A percentile compares a stretch with the other conserved stretches of the same genome.
Evolutionary conservation across 2,797 vertebrate genomes (phyloP).

Genomic region (Esox masquinongy): DNA sequence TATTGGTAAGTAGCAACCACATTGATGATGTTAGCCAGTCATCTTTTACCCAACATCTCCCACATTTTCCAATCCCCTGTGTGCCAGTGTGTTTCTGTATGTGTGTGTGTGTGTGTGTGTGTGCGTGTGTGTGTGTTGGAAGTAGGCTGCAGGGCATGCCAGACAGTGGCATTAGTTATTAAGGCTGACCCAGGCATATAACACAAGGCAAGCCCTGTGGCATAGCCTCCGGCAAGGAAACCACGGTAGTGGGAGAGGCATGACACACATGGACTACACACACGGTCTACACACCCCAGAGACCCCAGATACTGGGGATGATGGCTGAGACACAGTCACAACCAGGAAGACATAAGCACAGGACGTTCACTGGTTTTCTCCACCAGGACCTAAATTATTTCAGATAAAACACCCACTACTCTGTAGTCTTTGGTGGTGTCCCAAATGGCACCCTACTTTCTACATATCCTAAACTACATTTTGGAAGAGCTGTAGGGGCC

Average conservation of each 20-base stretch:
- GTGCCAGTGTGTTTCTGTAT: constrained; percentile 14
- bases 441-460: too few species aligned
- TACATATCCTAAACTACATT: too few species aligned
- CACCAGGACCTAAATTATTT: too few species aligned
- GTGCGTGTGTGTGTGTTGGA: constrained; percentile 34
- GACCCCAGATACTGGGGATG: not conserved
- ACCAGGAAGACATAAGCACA: too few species aligned
- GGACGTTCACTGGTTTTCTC: too few species aligned
- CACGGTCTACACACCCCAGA: not conserved
- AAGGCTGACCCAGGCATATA: constrained; percentile 62
- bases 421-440: too few species aligned
- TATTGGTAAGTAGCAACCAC: too few species aligned
- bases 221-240: constrained; percentile 60
- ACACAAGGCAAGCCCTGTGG: constrained; percentile 45
- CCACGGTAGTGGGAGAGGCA: constrained; percentile 31
- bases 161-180: constrained; percentile 80
- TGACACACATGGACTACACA: constrained; percentile 1
- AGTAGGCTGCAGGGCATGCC: constrained; percentile 64
- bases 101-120: constrained; percentile 30
- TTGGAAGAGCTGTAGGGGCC: too few species aligned
- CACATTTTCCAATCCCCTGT: constrained; percentile 8
- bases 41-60: not conserved
- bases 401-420: too few species aligned
- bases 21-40: too few species aligned
- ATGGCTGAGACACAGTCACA: not conserved